Base-by-base conservation (phyloP, 2,113 vertebrate genomes). In the Oryzias celebensis region DNA sequence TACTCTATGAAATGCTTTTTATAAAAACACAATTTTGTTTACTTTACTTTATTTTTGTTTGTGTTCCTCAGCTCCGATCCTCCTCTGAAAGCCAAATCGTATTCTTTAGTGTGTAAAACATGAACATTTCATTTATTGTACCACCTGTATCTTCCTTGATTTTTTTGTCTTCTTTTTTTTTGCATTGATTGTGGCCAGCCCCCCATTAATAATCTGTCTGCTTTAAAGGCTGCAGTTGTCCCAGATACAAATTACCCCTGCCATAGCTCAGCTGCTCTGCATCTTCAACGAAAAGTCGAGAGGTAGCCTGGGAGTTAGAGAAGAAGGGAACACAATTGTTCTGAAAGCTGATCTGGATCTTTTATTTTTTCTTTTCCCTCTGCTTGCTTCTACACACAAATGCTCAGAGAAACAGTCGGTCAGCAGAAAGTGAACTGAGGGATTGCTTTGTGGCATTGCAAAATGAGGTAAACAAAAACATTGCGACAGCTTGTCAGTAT, bases 361-460 rank as follows among this genome's bases (percentile, higher is more conserved):
- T 28, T 28, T 28, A 28, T 28, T 28, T 28, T 28, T 28, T 28
- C 7, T 51, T 64, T 58, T 20, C 14, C 6, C 4, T 53, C 62
- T 10, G 4, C 41, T n/a, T 51, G 62, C 57, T 73, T 68, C 22
- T 58, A 49, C 76, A 44, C 62, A n/a, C 47, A 41, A 41, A 57
- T 46, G 71, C 50, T 68, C 26, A 73, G 59, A 66, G 70, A 87
- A 86, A 62, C 31, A 76, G 51, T 62, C 65, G 69, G 76, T 90
- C 85, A 89, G 90, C 89, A 89, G 65, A 87, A 86, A 72, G 65
- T 20, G 3, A 73, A 62, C 17, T 14, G 3, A 14, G 17, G 79
- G 54, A 72, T 59, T 67, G 43, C 53, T 86, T 73, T 73, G 63
- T 75, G 65, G 70, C 62, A 18, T 46, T 50, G 53, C 36, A 72